A percentile compares a stretch with the other conserved stretches of the same genome.
Conservation (phyloP, 2,888 invertebrate species). For the Phalera bucephala region DNA sequence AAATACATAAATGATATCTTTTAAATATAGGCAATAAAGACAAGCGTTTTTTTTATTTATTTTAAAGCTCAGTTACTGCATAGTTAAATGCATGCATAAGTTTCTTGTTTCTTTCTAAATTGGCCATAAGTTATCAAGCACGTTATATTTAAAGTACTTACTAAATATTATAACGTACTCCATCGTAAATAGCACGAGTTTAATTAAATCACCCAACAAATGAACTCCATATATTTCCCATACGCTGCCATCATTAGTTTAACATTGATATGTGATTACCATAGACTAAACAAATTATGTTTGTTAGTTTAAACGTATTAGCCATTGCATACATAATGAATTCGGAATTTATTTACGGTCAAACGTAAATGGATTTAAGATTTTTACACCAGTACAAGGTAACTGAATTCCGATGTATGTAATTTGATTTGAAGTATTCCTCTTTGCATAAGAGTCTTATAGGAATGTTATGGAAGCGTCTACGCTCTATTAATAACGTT, state of each 20-base stretch:
- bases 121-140: too few species aligned
- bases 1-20: too few species aligned
- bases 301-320: constrained; percentile 1
- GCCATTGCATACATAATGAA: constrained; percentile 5
- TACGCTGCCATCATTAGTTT: background rate
- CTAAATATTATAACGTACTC: too few species aligned
- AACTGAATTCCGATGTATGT: background rate
- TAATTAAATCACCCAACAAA: background rate
- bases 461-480: background rate
- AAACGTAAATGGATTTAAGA: background rate
- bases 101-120: too few species aligned
- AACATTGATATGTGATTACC: background rate
- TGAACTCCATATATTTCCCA: background rate
- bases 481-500: too few species aligned
- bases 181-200: too few species aligned
- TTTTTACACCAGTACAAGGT: too few species aligned
- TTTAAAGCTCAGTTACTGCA: too few species aligned
- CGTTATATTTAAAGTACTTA: too few species aligned
- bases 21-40: too few species aligned
- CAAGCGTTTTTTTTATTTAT: too few species aligned
- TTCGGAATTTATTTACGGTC: constrained; percentile 1
- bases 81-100: too few species aligned
- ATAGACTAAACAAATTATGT: background rate
- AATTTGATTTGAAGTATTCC: background rate
- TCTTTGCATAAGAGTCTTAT: background rate